Percentiles rank a stretch among this genome's conserved stretches.
phyloP scores from a whole-genome alignment of 2,797 vertebrate genomes.

The Euthynnus affinis region DNA sequence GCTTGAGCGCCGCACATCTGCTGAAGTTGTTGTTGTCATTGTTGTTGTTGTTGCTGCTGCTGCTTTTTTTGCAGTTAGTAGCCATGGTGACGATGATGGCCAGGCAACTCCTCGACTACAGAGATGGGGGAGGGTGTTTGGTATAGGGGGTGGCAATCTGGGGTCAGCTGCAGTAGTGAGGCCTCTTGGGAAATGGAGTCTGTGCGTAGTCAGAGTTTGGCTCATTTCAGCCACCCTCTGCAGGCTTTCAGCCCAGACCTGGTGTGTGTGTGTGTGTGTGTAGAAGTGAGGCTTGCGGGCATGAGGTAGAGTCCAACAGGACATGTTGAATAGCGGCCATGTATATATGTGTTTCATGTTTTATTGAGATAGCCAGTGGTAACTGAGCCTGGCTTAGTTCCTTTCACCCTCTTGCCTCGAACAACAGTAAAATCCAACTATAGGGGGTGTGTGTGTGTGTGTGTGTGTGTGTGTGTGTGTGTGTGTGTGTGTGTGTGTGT shows the following conservation, averaged over 20 bases:
- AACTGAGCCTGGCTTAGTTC: conserved; percentile 26
- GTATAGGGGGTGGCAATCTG: neutral
- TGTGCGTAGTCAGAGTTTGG: conserved; percentile 40
- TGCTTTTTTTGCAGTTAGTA: conserved; percentile 29
- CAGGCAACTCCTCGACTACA: conserved; percentile 15
- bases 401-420: conserved; percentile 25
- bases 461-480: no score
- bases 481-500: neutral
- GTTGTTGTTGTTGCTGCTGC: conserved; percentile 22
- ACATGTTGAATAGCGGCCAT: conserved; percentile 55
- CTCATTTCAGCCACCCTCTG: conserved; percentile 34
- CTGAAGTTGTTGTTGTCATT: no score
- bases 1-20: neutral
- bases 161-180: conserved; percentile 14
- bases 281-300: conserved; percentile 4
- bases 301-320: conserved; percentile 3
- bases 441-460: neutral
- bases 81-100: conserved; percentile 45
- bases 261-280: neutral
- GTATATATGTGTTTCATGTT: conserved; percentile 50
- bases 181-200: conserved; percentile 55
- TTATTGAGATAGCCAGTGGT: conserved; percentile 55
- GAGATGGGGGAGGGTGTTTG: conserved; percentile 20
- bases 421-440: conserved; percentile 34
- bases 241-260: conserved; percentile 44